phyloP scores from a whole-genome alignment of 2,797 vertebrate genomes.

The Phrynocephalus vlangalii region DNA sequence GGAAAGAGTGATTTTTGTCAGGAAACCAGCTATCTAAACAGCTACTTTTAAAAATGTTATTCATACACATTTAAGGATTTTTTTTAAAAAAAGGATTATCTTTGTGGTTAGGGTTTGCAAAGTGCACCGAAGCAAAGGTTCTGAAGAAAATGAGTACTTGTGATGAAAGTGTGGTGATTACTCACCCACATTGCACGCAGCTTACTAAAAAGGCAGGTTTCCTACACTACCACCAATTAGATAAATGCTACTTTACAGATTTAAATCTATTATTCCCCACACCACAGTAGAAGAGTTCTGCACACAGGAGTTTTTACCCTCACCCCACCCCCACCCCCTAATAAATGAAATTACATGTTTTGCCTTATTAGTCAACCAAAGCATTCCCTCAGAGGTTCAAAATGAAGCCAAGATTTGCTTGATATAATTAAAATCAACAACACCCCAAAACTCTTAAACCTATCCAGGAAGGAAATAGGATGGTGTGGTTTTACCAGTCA shows the following conservation, averaged over 20 bases:
- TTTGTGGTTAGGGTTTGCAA: conserved; percentile 1
- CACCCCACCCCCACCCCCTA: background rate
- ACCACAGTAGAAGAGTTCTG: background rate
- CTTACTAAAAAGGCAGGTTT: background rate
- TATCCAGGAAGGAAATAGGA: background rate
- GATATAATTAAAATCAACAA: background rate
- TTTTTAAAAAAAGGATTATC: background rate
- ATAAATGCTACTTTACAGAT: background rate
- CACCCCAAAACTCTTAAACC: background rate
- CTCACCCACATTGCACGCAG: background rate
- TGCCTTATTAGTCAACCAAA: background rate
- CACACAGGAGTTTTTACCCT: too few relatives aligned
- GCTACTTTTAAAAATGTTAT: conserved; percentile 1
- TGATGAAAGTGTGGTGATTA: background rate
- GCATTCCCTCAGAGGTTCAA: background rate
- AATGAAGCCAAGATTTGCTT: background rate
- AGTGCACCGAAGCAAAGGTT: background rate
- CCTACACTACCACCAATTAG: background rate
- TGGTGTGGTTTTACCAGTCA: background rate
- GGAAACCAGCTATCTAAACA: background rate
- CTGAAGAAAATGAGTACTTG: background rate
- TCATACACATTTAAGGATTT: background rate
- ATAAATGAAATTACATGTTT: background rate
- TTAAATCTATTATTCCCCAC: background rate
- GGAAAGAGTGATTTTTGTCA: background rate